Conservation (phyloP, 2,888 invertebrate genomes). For the Machimus rusticus region DNA sequence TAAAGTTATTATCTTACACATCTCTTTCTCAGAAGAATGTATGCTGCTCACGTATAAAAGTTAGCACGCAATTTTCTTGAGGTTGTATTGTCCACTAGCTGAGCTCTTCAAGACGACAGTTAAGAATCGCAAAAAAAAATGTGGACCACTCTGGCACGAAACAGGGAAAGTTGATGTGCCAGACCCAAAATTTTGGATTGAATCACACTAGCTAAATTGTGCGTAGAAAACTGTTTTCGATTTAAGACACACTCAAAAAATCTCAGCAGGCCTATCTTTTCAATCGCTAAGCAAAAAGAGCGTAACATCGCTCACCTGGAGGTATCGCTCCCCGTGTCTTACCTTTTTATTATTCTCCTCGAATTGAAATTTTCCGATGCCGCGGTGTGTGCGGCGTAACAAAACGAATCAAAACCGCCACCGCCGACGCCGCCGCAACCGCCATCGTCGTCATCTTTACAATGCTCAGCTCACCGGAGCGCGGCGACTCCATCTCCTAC, state of each 20-base stretch:
- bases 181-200: neutral
- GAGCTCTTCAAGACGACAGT: neutral
- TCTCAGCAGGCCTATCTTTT: neutral
- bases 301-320: neutral
- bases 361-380: conserved; percentile 16
- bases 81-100: neutral
- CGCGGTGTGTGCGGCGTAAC: neutral
- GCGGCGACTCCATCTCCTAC: neutral
- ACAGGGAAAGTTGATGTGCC: neutral
- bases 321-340: neutral
- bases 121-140: neutral
- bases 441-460: neutral
- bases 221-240: neutral
- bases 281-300: neutral
- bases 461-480: neutral
- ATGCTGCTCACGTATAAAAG: neutral
- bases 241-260: neutral
- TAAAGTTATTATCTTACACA: neutral
- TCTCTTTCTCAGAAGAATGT: neutral
- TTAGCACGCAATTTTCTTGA: neutral
- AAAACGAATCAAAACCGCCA: neutral
- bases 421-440: neutral
- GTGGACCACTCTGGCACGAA: neutral
- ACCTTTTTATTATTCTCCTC: neutral
- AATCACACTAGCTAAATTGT: neutral